Evolutionary conservation across 2,113 vertebrate species (phyloP).

Genomic region (Cottus gobio): DNA sequence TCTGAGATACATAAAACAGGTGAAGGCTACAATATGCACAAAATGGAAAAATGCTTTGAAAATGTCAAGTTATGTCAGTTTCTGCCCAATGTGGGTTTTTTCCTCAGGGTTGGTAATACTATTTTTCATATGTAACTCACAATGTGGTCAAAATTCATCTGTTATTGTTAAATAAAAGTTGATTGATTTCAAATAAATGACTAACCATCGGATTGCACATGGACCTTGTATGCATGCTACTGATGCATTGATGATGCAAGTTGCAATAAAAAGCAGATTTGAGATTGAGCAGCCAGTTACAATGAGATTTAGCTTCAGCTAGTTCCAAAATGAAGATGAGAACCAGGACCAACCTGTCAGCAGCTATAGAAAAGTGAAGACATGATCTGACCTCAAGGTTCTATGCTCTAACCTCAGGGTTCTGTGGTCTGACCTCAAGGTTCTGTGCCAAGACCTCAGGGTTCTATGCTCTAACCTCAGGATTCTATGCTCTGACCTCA

Average conservation of each 20-base stretch:
- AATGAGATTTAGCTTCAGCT: too few species aligned
- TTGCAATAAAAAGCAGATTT: conserved; percentile 46
- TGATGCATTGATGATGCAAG: neutral
- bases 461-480: too few species aligned
- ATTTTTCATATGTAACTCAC: neutral
- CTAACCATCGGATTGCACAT: neutral
- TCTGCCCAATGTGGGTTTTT: neutral
- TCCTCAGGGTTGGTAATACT: conserved; percentile 27
- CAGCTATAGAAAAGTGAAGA: too few species aligned
- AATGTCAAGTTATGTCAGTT: conserved; percentile 19
- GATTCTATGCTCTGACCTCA: too few species aligned
- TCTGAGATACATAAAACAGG: conserved; percentile 12
- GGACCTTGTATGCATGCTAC: conserved; percentile 10
- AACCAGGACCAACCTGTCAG: too few species aligned
- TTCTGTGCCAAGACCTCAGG: too few species aligned
- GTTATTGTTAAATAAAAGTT: conserved; percentile 7
- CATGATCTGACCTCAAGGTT: too few species aligned
- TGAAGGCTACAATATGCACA: conserved; percentile 74
- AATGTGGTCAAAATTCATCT: conserved; percentile 8
- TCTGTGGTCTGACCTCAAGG: too few species aligned
- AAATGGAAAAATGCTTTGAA: conserved; percentile 26
- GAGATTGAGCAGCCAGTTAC: too few species aligned
- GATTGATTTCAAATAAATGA: conserved; percentile 4
- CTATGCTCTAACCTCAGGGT: too few species aligned
- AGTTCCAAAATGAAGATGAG: too few species aligned